Base-by-base conservation (phyloP, 2,888 invertebrate species). In the Aspidapion aeneum region DNA sequence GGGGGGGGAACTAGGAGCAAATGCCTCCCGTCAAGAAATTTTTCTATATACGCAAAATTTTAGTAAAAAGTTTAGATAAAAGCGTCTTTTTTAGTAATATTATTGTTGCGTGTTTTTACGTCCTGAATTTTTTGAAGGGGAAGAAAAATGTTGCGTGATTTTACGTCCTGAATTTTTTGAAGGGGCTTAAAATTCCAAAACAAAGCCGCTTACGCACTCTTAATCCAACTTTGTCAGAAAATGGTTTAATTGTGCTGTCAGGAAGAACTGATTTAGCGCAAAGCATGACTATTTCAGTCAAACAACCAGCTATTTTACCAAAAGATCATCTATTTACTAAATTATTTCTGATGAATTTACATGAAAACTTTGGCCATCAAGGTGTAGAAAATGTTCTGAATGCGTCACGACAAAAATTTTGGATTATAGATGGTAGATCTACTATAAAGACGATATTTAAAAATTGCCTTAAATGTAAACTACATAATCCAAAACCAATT, bases 321-420 rank as follows among this genome's bases (percentile, higher is more conserved):
- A 52, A 52, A 18, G 3, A 52, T 7, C 54, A 52, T 52, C n/a
- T 18, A 18, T 52, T 18, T 52, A 52, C 54, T 9, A 52, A 52
- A 52, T 52, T 52, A 18, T 52, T 52, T 17, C 9, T 52, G 16
- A 17, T 9, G 18, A 18, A 18, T 16, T 16, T 18, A 18, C 54
- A 52, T 52, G n/a, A 52, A 3, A 52, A 52, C 3, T 52, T 52
- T 18, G 17, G 16, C 16, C 54, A 52, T 18, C 54, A 35, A 20
- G 57, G 62, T 20, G 22, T 58, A 35, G 57, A 64, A 35, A 58
- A n/a, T 5, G 58, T 62, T 9, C 9, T 62, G 12, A 64, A 61
- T 21, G 60, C 21, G 16, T 2, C 60, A 2, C 49, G 60, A 22
- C n/a, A 55, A 52, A 63, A 60, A 52, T 3, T 52, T 52, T 52